Evolutionary conservation across 2,113 vertebrate species (phyloP).

Genomic region (Cynoglossus semilaevis): DNA sequence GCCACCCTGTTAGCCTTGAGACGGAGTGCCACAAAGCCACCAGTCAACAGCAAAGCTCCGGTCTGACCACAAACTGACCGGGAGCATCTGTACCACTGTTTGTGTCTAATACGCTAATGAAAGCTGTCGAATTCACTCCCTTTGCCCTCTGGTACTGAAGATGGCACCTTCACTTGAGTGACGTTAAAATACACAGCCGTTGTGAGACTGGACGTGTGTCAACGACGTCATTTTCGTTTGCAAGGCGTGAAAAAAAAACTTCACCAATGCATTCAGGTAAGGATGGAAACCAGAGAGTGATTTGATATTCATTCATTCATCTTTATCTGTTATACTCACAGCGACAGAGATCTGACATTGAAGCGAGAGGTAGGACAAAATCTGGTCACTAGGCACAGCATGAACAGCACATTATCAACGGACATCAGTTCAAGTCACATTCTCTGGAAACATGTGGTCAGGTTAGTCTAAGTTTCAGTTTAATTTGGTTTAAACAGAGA

Average conservation of each 20-base stretch:
- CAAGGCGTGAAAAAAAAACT: background rate
- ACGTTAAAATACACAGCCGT: slow-evolving; percentile 57
- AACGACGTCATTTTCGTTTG: background rate
- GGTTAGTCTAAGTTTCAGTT: too few relatives aligned
- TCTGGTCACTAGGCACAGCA: too few relatives aligned
- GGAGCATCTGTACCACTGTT: slow-evolving; percentile 74
- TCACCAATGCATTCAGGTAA: slow-evolving; percentile 2
- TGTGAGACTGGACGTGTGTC: slow-evolving; percentile 50
- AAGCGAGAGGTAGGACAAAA: too few relatives aligned
- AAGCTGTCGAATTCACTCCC: slow-evolving; percentile 66
- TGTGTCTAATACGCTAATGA: slow-evolving; percentile 76
- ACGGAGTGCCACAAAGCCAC: slow-evolving; percentile 72
- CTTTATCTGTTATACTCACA: too few relatives aligned
- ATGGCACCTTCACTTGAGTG: slow-evolving; percentile 70
- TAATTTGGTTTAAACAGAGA: too few relatives aligned
- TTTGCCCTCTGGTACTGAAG: slow-evolving; percentile 62
- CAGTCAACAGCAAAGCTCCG: slow-evolving; percentile 64
- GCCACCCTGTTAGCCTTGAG: slow-evolving; percentile 68
- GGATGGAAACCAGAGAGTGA: slow-evolving; percentile 2
- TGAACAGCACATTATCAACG: too few relatives aligned
- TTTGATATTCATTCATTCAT: too few relatives aligned
- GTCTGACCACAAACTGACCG: slow-evolving; percentile 68
- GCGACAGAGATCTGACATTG: too few relatives aligned
- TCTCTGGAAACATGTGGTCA: too few relatives aligned
- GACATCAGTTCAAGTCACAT: too few relatives aligned